Percentiles rank a stretch among this genome's conserved stretches.
phyloP scores from a whole-genome alignment of 30 jellyfish, hydroid and myxozoan genomes.

The Morbakka virulenta region DNA sequence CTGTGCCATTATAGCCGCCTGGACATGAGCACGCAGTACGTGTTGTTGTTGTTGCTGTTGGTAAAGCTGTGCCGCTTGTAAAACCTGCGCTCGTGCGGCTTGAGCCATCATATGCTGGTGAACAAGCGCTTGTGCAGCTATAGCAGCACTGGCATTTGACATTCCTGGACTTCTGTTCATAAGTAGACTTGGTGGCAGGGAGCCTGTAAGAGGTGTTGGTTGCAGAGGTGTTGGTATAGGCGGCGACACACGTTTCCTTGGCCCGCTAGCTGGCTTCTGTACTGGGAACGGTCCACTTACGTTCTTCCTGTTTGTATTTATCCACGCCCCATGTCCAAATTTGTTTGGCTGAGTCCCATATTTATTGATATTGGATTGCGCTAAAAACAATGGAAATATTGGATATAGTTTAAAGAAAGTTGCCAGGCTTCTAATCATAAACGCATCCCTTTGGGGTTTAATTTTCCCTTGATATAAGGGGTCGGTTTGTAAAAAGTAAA shows the following conservation, averaged over 20 bases:
- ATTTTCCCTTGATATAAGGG: no score
- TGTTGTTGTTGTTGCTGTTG: slow-evolving; percentile 90
- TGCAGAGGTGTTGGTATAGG: slow-evolving; percentile 55
- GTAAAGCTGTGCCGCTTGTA: slow-evolving; percentile 65
- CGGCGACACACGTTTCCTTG: background rate
- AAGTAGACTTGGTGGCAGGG: slow-evolving; percentile 25
- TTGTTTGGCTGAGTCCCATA: no score
- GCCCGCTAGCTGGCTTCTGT: slow-evolving; percentile 9
- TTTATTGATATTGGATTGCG: no score
- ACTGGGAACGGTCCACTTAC: background rate
- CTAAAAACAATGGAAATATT: no score
- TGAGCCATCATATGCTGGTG: slow-evolving; percentile 3
- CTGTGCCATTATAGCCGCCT: slow-evolving; percentile 84
- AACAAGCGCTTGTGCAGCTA: slow-evolving; percentile 59
- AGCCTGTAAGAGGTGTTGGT: slow-evolving; percentile 43
- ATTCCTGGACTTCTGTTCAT: slow-evolving; percentile 6
- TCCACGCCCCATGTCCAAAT: background rate
- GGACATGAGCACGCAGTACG: slow-evolving; percentile 61
- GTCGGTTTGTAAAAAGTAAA: no score
- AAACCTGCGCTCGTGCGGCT: slow-evolving; percentile 54
- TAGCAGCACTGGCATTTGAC: background rate
- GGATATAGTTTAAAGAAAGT: no score
- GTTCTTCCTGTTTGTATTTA: no score
- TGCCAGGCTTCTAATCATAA: no score
- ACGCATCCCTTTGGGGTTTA: no score